These are phyloP conservation scores for Nephila pilipes DNA, from an alignment of 1,140 invertebrate genomes.

Conservation along the genomic window DNA sequence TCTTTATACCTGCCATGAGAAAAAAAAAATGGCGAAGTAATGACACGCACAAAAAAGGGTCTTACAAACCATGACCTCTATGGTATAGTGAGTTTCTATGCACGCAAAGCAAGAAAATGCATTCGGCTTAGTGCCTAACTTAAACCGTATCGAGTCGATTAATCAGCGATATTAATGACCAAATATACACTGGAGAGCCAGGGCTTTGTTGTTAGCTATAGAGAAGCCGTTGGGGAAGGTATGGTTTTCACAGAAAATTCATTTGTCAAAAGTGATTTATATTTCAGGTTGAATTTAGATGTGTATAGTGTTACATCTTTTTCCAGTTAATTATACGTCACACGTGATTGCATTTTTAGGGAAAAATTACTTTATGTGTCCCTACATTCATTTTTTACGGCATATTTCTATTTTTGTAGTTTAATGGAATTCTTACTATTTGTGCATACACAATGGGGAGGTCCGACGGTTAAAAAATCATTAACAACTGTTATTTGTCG, in stretches of 20 bases:
- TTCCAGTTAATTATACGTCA: neutral
- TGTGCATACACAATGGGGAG: too few species aligned
- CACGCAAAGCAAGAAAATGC: neutral
- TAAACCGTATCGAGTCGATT: conserved; percentile 34
- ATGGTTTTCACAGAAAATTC: conserved; percentile 15
- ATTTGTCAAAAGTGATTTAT: conserved; percentile 14
- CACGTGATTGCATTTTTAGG: neutral
- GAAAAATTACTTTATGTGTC: too few species aligned
- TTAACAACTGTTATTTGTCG: too few species aligned
- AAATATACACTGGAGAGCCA: neutral
- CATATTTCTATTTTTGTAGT: too few species aligned
- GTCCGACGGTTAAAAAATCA: too few species aligned
- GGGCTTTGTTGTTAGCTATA: neutral
- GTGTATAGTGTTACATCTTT: neutral
- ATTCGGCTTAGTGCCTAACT: neutral
- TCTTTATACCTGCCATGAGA: too few species aligned
- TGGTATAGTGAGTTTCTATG: neutral
- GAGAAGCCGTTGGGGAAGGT: neutral
- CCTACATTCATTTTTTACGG: too few species aligned
- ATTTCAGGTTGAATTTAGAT: neutral
- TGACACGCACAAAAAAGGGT: too few species aligned
- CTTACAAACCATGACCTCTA: too few species aligned
- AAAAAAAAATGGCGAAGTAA: too few species aligned
- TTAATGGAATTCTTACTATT: too few species aligned
- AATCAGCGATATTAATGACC: conserved; percentile 64